phyloP scores from a whole-genome alignment of 2,888 invertebrate species.

The Tridacna crocea region DNA sequence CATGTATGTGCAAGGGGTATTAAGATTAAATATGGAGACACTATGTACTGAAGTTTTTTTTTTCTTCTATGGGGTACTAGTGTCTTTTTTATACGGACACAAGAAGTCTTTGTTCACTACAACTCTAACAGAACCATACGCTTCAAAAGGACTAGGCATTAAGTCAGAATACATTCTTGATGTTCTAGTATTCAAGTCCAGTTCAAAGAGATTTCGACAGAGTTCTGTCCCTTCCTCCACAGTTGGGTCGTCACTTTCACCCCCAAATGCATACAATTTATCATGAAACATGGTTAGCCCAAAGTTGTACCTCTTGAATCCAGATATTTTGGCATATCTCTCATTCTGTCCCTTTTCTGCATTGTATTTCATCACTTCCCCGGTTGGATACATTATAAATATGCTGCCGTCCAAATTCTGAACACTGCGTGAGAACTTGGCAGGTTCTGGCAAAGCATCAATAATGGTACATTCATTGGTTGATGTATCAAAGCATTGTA shows the following conservation, averaged over 20 bases:
- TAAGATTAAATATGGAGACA: too few relatives aligned
- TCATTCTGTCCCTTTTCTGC: slow-evolving; percentile 51
- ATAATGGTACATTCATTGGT: slow-evolving; percentile 60
- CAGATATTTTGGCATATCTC: slow-evolving; percentile 58
- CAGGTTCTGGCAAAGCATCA: slow-evolving; percentile 61
- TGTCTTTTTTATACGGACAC: slow-evolving; percentile 56
- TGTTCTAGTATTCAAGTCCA: slow-evolving; percentile 39
- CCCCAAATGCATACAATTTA: slow-evolving; percentile 62
- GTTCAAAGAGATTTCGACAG: slow-evolving; percentile 58
- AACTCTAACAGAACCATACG: slow-evolving; percentile 60
- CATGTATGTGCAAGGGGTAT: too few relatives aligned
- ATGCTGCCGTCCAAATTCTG: slow-evolving; percentile 57
- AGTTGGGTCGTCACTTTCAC: slow-evolving; percentile 65
- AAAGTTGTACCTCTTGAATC: slow-evolving; percentile 66
- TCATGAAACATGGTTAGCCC: slow-evolving; percentile 62
- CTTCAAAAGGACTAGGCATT: slow-evolving; percentile 65
- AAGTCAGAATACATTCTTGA: slow-evolving; percentile 56
- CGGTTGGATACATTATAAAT: slow-evolving; percentile 63
- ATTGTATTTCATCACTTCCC: slow-evolving; percentile 63
- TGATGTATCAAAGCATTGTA: slow-evolving; percentile 59
- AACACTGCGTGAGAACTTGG: slow-evolving; percentile 61
- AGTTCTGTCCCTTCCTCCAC: slow-evolving; percentile 67
- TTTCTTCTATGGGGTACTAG: slow-evolving; percentile 29
- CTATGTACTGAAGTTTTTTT: too few relatives aligned
- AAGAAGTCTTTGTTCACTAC: slow-evolving; percentile 60